Percentiles rank a stretch among this genome's conserved stretches.
phyloP scores from a whole-genome alignment of 2,113 vertebrate species.

The Dipodomys stephensi region DNA sequence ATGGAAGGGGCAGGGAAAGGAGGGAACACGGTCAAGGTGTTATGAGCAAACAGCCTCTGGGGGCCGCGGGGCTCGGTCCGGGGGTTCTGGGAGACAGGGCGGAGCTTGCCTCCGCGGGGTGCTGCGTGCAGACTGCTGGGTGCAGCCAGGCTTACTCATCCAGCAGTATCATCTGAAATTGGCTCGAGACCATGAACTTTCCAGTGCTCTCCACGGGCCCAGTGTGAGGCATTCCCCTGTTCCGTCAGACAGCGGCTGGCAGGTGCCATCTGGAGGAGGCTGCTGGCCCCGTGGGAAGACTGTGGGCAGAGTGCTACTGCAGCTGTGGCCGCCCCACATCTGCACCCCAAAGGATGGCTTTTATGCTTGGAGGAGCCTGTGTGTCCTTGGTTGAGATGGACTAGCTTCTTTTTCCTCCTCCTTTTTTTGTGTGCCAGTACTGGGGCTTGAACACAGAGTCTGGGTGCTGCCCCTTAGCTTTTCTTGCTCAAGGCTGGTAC shows the following conservation, averaged over 20 bases:
- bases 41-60: background rate
- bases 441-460: too few relatives aligned
- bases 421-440: too few relatives aligned
- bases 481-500: too few relatives aligned
- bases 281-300: rapidly evolving
- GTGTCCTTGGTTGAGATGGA: background rate
- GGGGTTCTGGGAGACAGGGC: too few relatives aligned
- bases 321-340: rapidly evolving
- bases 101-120: rapidly evolving
- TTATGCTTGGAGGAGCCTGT: background rate
- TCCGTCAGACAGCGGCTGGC: background rate
- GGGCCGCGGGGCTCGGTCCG: too few relatives aligned
- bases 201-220: background rate
- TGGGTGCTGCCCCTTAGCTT: too few relatives aligned
- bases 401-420: too few relatives aligned
- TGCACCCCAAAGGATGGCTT: too few relatives aligned
- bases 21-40: background rate
- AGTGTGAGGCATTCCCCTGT: background rate
- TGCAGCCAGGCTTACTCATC: background rate
- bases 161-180: background rate
- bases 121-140: background rate
- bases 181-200: background rate
- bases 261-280: background rate
- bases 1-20: background rate
- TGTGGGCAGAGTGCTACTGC: background rate